phyloP scores from a whole-genome alignment of 1,140 invertebrate genomes.

The Drosophila pandora region DNA sequence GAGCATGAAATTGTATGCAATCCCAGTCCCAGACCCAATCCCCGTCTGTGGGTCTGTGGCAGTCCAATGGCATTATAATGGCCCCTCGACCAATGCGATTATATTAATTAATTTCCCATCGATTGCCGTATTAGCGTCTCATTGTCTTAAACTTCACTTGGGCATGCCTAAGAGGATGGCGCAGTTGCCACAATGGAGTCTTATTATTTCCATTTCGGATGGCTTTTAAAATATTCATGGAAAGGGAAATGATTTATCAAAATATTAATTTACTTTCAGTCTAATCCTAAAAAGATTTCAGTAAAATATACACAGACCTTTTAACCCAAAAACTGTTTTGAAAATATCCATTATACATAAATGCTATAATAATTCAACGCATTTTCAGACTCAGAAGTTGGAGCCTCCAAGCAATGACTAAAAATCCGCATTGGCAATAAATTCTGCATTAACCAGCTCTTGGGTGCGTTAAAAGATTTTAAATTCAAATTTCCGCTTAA shows the following conservation, averaged over 20 bases:
- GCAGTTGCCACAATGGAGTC: constrained; percentile 6
- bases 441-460: constrained; percentile 36
- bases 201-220: neutral
- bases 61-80: constrained; percentile 36
- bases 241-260: neutral
- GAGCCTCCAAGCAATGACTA: neutral
- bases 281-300: neutral
- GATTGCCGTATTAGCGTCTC: constrained; percentile 55
- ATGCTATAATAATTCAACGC: neutral
- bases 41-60: constrained; percentile 2
- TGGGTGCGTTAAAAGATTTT: constrained; percentile 26
- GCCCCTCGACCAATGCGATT: constrained; percentile 49
- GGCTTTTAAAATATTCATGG: constrained; percentile 26
- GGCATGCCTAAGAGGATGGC: constrained; percentile 45
- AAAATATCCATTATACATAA: neutral
- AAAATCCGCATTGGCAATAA: constrained; percentile 12
- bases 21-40: constrained; percentile 23
- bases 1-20: constrained; percentile 69
- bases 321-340: neutral
- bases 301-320: too few species aligned
- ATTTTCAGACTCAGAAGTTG: neutral
- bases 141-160: constrained; percentile 58
- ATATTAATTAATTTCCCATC: constrained; percentile 76
- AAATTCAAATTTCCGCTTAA: neutral
- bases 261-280: neutral